These are phyloP conservation scores for Coptodon rendalli DNA, from an alignment of 2,113 vertebrate genomes.

Conservation along the genomic window DNA sequence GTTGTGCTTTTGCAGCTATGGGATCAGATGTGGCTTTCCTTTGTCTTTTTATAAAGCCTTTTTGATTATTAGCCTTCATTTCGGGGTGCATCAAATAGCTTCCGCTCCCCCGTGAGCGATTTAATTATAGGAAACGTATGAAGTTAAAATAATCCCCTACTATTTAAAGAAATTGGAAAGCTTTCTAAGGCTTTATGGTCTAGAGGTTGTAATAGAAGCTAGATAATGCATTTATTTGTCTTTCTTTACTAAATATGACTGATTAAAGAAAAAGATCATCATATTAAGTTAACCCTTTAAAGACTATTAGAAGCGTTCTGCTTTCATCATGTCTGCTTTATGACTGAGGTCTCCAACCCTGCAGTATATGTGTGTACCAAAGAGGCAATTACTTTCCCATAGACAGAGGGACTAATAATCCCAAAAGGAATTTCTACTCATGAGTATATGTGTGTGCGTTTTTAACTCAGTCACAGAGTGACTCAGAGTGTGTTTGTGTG, in stretches of 20 bases:
- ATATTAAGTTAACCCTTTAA: background rate
- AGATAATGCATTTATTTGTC: background rate
- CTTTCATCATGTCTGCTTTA: background rate
- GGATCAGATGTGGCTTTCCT: background rate
- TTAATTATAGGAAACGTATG: background rate
- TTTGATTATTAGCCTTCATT: background rate
- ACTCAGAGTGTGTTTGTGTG: slow-evolving; percentile 4
- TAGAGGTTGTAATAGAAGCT: background rate
- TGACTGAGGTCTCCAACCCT: background rate
- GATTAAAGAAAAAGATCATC: background rate
- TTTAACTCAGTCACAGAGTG: background rate
- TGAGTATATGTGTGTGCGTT: background rate
- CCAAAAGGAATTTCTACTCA: background rate
- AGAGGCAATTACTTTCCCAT: background rate
- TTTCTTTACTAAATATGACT: background rate
- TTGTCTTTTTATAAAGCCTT: background rate
- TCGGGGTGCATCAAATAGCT: background rate
- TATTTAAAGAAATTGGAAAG: background rate
- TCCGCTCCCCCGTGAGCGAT: background rate
- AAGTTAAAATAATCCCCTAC: background rate
- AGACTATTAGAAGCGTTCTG: background rate
- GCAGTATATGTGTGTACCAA: background rate
- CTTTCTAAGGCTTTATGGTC: background rate
- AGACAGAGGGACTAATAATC: background rate
- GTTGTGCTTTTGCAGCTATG: background rate